Evolutionary conservation across 2,888 invertebrate species (phyloP).

Genomic region (Monochamus alternatus): DNA sequence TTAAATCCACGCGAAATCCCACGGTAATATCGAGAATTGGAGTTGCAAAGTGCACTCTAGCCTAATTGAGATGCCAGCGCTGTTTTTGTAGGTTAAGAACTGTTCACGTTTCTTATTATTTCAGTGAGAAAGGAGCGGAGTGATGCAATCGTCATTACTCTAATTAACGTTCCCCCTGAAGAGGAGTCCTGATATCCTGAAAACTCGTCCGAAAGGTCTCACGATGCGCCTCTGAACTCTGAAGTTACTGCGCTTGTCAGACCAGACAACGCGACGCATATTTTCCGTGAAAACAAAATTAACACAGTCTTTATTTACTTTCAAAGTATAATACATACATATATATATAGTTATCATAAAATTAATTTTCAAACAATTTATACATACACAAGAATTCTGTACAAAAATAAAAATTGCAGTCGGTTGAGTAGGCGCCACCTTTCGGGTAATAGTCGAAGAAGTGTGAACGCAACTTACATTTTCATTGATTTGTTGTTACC

Average conservation of each 20-base stretch:
- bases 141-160: conserved; percentile 20
- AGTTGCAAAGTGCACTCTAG: neutral
- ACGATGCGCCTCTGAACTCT: neutral
- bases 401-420: too few relatives aligned
- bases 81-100: conserved; percentile 46
- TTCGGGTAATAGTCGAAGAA: neutral
- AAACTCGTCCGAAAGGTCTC: neutral
- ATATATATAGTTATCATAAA: too few relatives aligned
- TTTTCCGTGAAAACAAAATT: too few relatives aligned
- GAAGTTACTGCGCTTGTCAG: too few relatives aligned
- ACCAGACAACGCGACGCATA: too few relatives aligned
- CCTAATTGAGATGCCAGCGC: conserved; percentile 39
- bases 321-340: too few relatives aligned
- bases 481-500: neutral
- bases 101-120: conserved; percentile 35
- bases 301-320: too few relatives aligned
- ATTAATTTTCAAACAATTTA: too few relatives aligned
- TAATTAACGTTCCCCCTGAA: conserved; percentile 13
- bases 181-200: neutral
- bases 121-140: neutral
- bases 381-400: too few relatives aligned
- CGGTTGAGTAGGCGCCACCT: neutral
- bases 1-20: neutral
- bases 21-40: neutral
- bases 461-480: neutral